Conservation (phyloP, 1,140 invertebrate species). For the Drosophila mojavensis region DNA sequence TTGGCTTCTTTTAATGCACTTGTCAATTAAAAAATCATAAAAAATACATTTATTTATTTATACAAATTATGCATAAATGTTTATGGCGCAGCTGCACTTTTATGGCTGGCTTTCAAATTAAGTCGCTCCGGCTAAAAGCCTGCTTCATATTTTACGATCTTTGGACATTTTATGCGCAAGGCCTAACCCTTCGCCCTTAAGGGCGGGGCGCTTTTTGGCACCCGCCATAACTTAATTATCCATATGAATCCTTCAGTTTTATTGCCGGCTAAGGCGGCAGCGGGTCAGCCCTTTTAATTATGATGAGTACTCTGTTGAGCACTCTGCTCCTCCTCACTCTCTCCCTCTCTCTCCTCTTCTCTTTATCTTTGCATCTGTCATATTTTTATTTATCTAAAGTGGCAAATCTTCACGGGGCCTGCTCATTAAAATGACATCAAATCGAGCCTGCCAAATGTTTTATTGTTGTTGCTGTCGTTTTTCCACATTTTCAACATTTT, state of each 20-base stretch:
- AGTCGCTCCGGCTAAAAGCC: constrained; percentile 45
- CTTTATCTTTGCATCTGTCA: constrained; percentile 59
- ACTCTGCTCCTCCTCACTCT: neutral
- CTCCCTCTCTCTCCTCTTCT: neutral
- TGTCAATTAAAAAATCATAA: constrained; percentile 31
- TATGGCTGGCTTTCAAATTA: constrained; percentile 52
- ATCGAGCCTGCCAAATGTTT: constrained; percentile 54
- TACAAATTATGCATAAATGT: constrained; percentile 43
- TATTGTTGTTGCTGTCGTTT: constrained; percentile 48
- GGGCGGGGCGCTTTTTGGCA: constrained; percentile 26
- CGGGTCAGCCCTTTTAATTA: constrained; percentile 64
- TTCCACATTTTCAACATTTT: constrained; percentile 43
- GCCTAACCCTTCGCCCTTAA: constrained; percentile 34
- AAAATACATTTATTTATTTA: constrained; percentile 15
- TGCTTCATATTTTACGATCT: constrained; percentile 60
- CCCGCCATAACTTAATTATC: constrained; percentile 77
- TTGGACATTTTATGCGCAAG: constrained; percentile 57
- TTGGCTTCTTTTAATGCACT: neutral
- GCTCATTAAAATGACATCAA: constrained; percentile 70
- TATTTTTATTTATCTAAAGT: constrained; percentile 76
- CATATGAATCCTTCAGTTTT: constrained; percentile 77
- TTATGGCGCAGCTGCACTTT: constrained; percentile 37
- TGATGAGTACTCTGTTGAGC: constrained; percentile 62
- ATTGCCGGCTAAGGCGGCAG: constrained; percentile 50
- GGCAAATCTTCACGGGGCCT: constrained; percentile 64